These are phyloP conservation scores for Lepilemur septentrionalis DNA, from an alignment of 2,797 vertebrate species.

Conservation along the genomic window DNA sequence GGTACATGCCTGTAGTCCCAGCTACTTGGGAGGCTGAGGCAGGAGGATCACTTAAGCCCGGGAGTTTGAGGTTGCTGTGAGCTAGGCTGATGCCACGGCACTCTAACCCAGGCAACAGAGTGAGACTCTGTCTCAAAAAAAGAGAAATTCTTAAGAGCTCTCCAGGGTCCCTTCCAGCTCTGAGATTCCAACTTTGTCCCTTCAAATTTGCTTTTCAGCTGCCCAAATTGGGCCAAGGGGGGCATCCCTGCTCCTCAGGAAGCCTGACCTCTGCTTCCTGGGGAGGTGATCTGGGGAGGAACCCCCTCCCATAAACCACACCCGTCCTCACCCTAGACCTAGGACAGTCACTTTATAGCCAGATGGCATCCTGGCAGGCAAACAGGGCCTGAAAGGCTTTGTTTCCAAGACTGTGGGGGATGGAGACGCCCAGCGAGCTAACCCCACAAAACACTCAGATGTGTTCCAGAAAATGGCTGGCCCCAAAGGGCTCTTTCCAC, in stretches of 20 bases:
- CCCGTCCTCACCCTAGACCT: neutral
- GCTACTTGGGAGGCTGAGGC: no score
- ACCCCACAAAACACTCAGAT: neutral
- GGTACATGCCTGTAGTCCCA: no score
- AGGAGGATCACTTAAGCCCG: no score
- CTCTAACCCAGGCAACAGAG: no score
- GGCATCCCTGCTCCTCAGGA: neutral
- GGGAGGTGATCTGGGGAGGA: neutral
- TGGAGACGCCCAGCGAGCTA: neutral
- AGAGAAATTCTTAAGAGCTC: neutral
- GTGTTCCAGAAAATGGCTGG: neutral
- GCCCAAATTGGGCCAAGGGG: no score
- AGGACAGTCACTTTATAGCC: neutral
- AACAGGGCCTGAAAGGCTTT: neutral
- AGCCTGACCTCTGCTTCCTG: neutral
- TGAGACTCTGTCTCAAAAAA: no score
- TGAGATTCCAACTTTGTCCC: constrained; percentile 55
- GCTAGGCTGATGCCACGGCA: no score
- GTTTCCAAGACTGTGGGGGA: neutral
- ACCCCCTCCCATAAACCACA: neutral
- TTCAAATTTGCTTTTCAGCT: constrained; percentile 72
- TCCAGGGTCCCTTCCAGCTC: neutral
- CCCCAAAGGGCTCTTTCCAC: neutral
- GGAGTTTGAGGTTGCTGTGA: no score
- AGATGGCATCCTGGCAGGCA: neutral